phyloP scores from a whole-genome alignment of 2,797 vertebrate genomes.

The Silurus aristotelis region DNA sequence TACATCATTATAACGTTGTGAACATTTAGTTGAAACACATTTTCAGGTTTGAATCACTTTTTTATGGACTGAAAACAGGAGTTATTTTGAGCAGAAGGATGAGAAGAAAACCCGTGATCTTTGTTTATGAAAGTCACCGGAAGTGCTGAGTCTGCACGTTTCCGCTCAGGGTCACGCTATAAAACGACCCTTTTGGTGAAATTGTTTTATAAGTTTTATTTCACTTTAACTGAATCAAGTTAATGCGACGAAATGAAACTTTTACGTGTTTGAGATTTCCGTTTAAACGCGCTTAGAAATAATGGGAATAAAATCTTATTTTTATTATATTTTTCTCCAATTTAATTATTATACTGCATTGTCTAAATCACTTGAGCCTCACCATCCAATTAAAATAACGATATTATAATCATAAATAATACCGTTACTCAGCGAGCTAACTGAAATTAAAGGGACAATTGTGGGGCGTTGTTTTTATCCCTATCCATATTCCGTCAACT shows the following conservation, averaged over 20 bases:
- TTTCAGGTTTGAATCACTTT: neutral
- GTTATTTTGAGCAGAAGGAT: neutral
- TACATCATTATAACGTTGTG: neutral
- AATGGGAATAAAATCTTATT: neutral
- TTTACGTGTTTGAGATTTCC: neutral
- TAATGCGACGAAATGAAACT: neutral
- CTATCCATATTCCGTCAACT: neutral
- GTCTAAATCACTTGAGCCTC: neutral
- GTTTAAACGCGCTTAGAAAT: neutral
- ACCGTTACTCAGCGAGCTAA: neutral
- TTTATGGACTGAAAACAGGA: neutral
- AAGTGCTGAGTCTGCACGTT: neutral
- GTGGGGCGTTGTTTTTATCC: neutral
- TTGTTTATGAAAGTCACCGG: neutral
- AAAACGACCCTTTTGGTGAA: neutral
- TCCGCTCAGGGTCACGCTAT: too few relatives aligned
- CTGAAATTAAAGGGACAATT: conserved; percentile 6
- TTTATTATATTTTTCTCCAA: neutral
- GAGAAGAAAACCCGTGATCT: neutral
- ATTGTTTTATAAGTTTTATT: neutral
- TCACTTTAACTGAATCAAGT: neutral
- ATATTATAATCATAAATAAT: neutral
- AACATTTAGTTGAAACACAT: neutral
- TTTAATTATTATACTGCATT: neutral
- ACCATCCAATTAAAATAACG: too few relatives aligned